Conservation (phyloP, 2,113 vertebrate genomes). For the Microtus richardsoni region DNA sequence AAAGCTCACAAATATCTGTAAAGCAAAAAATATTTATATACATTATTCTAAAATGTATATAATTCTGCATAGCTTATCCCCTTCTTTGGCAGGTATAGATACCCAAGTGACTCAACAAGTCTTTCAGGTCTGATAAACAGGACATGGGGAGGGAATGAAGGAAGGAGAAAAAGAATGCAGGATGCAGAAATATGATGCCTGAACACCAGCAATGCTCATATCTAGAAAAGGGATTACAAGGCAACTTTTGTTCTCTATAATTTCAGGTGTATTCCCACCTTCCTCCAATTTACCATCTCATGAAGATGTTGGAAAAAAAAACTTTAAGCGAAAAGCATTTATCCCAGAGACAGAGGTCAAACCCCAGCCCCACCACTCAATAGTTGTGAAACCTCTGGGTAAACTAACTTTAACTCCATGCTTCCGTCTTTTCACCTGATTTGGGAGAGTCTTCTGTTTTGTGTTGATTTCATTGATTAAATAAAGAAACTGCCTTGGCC, state of each 20-base stretch:
- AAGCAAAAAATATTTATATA: neutral
- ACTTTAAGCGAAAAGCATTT: neutral
- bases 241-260: neutral
- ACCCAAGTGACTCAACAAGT: neutral
- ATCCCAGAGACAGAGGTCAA: neutral
- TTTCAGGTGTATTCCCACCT: neutral
- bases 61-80: neutral
- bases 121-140: slow-evolving; percentile 18
- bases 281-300: neutral
- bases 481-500: too few relatives aligned
- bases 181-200: neutral
- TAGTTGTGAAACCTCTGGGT: neutral
- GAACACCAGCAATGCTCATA: neutral
- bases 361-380: neutral
- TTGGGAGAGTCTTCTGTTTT: too few relatives aligned
- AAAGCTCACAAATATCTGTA: neutral
- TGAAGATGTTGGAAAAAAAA: neutral
- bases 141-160: neutral
- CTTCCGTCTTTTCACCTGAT: neutral
- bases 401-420: slow-evolving; percentile 11
- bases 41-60: neutral
- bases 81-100: neutral
- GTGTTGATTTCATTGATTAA: too few relatives aligned
- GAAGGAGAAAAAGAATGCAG: neutral
- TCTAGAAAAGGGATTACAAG: neutral